These are phyloP conservation scores for Aegithalos caudatus DNA, from an alignment of 2,113 vertebrate genomes.

Conservation along the genomic window DNA sequence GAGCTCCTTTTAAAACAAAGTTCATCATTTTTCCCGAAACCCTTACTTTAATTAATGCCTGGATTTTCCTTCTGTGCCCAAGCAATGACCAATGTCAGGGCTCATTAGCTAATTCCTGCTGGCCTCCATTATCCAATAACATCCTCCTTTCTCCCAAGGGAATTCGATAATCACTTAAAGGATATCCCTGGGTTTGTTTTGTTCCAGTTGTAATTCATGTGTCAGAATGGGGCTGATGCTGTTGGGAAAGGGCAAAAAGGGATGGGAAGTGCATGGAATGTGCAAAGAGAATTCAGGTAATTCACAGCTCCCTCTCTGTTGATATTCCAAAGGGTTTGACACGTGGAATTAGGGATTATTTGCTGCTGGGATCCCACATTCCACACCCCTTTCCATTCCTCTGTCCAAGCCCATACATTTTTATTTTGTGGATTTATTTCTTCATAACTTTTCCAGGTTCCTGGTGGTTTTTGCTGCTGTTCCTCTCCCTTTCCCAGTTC, in stretches of 20 bases:
- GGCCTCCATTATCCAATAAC: neutral
- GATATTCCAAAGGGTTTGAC: neutral
- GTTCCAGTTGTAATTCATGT: neutral
- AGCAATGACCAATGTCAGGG: neutral
- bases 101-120: neutral
- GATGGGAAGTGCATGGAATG: neutral
- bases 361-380: neutral
- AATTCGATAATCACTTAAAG: neutral
- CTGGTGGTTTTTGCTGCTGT: neutral
- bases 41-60: neutral
- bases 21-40: neutral
- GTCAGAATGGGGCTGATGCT: neutral
- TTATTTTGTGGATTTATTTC: neutral
- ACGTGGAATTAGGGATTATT: neutral
- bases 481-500: neutral
- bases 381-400: neutral
- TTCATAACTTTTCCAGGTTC: neutral
- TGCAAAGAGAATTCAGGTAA: neutral
- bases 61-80: neutral
- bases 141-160: neutral
- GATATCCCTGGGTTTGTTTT: neutral
- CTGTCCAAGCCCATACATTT: rapidly evolving
- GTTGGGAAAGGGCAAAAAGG: neutral
- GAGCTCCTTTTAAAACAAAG: neutral
- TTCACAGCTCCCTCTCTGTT: rapidly evolving